Evolutionary conservation across 2,113 vertebrate species (phyloP).

Genomic region (Rhadina sibilatrix): DNA sequence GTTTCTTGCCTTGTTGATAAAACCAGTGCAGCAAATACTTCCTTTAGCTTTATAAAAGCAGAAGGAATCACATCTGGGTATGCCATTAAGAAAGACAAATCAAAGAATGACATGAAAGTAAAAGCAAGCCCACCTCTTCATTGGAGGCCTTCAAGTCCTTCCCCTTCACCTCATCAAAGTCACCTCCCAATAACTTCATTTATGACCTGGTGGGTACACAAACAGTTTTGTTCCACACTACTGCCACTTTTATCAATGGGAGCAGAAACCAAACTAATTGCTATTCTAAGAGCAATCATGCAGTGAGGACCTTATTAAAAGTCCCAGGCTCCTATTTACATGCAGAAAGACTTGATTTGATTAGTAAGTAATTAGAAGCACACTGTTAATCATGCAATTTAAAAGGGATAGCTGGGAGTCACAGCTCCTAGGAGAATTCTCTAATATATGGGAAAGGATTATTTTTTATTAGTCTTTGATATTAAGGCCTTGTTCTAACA

Average conservation of each 20-base stretch:
- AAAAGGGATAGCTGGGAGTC: not conserved
- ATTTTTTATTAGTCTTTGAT: not conserved
- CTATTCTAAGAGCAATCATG: slow-evolving; percentile 1
- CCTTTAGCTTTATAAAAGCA: not conserved
- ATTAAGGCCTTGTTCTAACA: not conserved
- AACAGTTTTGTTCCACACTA: not conserved
- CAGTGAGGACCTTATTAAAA: slow-evolving; percentile 41
- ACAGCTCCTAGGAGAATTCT: not conserved
- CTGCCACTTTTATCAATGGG: slow-evolving; percentile 7
- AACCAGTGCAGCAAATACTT: not conserved
- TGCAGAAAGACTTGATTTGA: slow-evolving; percentile 34
- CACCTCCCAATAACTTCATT: not conserved
- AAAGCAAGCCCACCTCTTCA: not conserved
- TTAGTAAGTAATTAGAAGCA: slow-evolving; percentile 54
- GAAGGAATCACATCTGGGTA: not conserved
- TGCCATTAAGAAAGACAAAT: not conserved
- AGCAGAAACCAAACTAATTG: slow-evolving; percentile 32
- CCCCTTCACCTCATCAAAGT: not conserved
- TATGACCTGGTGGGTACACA: not conserved
- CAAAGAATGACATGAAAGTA: not conserved
- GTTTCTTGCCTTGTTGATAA: not conserved
- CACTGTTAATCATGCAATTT: not conserved
- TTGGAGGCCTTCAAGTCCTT: not conserved
- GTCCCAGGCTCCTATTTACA: slow-evolving; percentile 22
- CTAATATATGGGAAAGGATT: not conserved